Conservation (phyloP, 2,888 invertebrate genomes). For the Cotesia congregata region DNA sequence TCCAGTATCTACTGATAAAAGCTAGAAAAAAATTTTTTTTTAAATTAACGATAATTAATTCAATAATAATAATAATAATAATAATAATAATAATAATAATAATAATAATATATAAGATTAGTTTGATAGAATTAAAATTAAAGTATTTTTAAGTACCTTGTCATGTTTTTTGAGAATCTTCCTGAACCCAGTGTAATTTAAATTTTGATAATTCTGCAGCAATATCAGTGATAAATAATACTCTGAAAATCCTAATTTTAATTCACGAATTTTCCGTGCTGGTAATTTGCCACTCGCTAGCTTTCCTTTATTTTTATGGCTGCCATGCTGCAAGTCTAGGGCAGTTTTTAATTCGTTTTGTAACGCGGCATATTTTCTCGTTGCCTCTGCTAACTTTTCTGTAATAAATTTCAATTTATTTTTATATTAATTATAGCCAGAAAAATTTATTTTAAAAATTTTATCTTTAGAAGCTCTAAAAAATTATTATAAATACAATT, state of each 20-base stretch:
- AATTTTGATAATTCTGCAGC: slow-evolving; percentile 97
- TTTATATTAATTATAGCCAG: neutral
- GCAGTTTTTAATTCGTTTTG: slow-evolving; percentile 84
- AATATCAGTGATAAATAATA: slow-evolving; percentile 97
- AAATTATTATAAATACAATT: no score
- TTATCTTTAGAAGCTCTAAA: no score
- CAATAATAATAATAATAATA: no score
- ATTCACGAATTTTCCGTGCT: slow-evolving; percentile 87
- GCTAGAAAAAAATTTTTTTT: slow-evolving; percentile 70
- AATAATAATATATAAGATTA: neutral
- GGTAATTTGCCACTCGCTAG: slow-evolving; percentile 72
- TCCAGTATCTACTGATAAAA: slow-evolving; percentile 87
- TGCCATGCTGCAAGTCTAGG: slow-evolving; percentile 66
- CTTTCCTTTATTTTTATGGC: slow-evolving; percentile 68
- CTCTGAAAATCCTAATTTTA: slow-evolving; percentile 98
- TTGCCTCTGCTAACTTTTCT: slow-evolving; percentile 98
- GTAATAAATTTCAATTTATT: slow-evolving; percentile 56
- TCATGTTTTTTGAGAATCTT: slow-evolving; percentile 99
- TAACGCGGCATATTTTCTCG: slow-evolving; percentile 91
- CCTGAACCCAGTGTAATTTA: slow-evolving; percentile 98
- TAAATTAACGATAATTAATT: neutral
- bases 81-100: no score
- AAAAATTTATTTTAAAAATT: no score
- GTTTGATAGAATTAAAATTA: neutral
- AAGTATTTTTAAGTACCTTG: no score